Base-by-base conservation (phyloP, 35 echinoderm and acorn worm genomes). In the Stichopus chloronotus region DNA sequence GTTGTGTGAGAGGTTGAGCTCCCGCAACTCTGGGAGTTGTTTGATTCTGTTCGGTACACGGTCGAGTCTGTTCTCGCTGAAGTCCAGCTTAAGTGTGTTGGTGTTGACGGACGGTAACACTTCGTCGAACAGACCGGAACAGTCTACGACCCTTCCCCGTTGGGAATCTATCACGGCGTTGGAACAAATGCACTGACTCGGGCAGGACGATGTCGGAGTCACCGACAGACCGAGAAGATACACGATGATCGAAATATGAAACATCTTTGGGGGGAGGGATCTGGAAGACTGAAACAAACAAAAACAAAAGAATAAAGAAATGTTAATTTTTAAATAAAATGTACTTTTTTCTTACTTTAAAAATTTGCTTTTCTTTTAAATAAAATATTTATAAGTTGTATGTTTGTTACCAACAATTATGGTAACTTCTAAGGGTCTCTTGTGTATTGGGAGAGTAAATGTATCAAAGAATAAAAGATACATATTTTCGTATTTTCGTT, bases 1-100 rank as follows among this genome's bases (percentile, higher is more conserved):
- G 52, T 85, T 85, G 55, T 85, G 55, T 8, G 82, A 85, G 54
- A 85, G 9, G 82, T 85, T 85, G 4, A 85, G 82, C 21, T 58
- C 54, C 19, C 82, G 19, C 30, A 85, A 55, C 24, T 85, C 82
- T 5, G 82, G 56, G 55, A 85, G 57, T 17, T 58, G 82, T 12
- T 23, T 85, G 55, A 85, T 85, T n/a, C 52, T 19, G 7, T 85
- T 85, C 8, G 82, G 82, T 20, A 85, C 57, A 58, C 55, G 82
- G 57, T 85, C 82, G 20, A 85, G 82, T 8, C 82, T 19, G 22
- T 85, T 85, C 58, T 58, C 55, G 22, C 20, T 25, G 13, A 85
- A 85, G 14, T 85, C 82, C 20, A 85, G 82, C 55, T 23, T 58
- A 13, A 85, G 20, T 53, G 82, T n/a, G n/a, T 53, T 58, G 55